Base-by-base conservation (phyloP, 2,113 vertebrate genomes). In the Spheniscus mendiculus region DNA sequence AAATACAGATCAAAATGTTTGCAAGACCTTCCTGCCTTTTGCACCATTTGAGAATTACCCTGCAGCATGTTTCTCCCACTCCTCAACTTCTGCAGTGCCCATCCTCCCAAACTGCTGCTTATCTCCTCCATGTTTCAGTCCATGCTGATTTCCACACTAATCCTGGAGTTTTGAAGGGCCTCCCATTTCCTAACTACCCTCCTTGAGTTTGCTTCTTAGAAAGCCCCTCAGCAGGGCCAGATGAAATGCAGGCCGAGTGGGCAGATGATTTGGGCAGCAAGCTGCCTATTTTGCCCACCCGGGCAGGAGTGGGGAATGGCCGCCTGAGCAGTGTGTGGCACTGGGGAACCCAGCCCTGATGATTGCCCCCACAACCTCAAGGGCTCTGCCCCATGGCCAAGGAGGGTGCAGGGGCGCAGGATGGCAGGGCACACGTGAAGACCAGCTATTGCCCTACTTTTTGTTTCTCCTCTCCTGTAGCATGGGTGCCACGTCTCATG, bases 301-400 rank as follows among this genome's bases (percentile, higher is more conserved):
- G 10, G 30, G 34, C 5, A 21, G 2, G 11, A 30, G 29, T 5
- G 2, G 3, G 10, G 12, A 12, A 15, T 2, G 5, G 21, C 25
- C 0, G 3, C 36, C 20, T 1, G 1, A 63, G 34, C 32, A 42
- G 7, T 2, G 8, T 8, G 10, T 2, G 10, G 32, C 21, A 40
- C 13, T 29, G 36, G 7, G 12, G 18, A 66, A 7, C 10, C 15
- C 36, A 71, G 20, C 15, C 20, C 10, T 5, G 1, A 21, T 32
- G 9, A 15, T n/a, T 71, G 6, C 29, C 50, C 15, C 18, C 5
- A n/a, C 42, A 71, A 62, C 27, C 11, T 38, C 56, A 34, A 32
- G 11, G 17, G 19, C 6, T 70, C 9, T 47, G 44, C 19, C 12
- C 9, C 45, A 15, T 2, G 45, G 5, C 30, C 11, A 66, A 56